Evolutionary conservation across 2,797 vertebrate genomes (phyloP).

Genomic region (Rousettus madagascariensis): DNA sequence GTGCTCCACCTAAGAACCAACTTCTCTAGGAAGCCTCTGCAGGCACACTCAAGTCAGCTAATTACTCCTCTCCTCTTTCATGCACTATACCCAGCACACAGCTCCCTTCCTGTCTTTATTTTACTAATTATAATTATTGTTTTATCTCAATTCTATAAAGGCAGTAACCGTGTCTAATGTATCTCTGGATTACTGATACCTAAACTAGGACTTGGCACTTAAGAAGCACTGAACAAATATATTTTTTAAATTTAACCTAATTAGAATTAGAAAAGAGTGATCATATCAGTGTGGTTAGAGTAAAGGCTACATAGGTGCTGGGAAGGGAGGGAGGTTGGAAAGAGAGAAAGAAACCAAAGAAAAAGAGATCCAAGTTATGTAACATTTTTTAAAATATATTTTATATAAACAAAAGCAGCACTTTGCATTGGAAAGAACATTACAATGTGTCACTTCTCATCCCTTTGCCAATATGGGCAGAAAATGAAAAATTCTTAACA

Average conservation of each 20-base stretch:
- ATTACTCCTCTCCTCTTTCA: slow-evolving; percentile 35
- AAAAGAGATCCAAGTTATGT: slow-evolving; percentile 1
- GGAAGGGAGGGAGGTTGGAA: neutral
- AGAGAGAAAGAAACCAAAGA: neutral
- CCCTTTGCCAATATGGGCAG: neutral
- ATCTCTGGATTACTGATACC: slow-evolving; percentile 37
- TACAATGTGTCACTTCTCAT: neutral
- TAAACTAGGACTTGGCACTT: slow-evolving; percentile 22
- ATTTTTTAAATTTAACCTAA: slow-evolving; percentile 46
- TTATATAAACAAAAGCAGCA: slow-evolving; percentile 14
- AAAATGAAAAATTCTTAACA: neutral
- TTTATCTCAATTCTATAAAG: slow-evolving; percentile 44
- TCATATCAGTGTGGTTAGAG: neutral
- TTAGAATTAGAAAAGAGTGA: slow-evolving; percentile 58
- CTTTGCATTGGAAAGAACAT: neutral
- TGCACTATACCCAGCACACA: neutral
- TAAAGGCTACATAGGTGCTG: neutral
- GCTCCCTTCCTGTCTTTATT: slow-evolving; percentile 32
- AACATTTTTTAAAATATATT: neutral
- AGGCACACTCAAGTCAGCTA: neutral
- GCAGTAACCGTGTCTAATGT: slow-evolving; percentile 36
- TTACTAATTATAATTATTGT: slow-evolving; percentile 62
- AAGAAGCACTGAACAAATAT: neutral
- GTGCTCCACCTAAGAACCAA: neutral
- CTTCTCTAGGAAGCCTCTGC: slow-evolving; percentile 20